Evolutionary conservation across 2,113 vertebrate genomes (phyloP).

Genomic region (Notarius quadriscutis): DNA sequence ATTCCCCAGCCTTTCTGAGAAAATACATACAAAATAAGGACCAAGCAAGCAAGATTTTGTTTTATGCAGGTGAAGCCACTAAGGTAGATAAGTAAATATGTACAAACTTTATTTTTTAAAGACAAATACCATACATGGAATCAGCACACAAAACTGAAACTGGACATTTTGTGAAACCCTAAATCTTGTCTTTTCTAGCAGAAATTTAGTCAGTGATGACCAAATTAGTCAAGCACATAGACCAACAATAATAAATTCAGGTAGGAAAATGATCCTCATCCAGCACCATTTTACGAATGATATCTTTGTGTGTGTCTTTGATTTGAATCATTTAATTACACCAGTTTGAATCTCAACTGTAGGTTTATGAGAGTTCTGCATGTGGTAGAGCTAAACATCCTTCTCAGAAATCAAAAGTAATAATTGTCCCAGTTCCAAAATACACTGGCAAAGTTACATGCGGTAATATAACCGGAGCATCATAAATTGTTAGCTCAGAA

Average conservation of each 20-base stretch:
- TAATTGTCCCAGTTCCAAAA: not conserved
- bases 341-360: not conserved
- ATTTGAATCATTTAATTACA: not conserved
- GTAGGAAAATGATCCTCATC: not conserved
- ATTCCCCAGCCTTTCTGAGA: conserved; percentile 38
- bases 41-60: conserved; percentile 2
- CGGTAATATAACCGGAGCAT: not conserved
- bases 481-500: not conserved
- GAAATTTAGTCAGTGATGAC: not conserved
- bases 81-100: not conserved
- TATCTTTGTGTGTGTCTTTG: no score
- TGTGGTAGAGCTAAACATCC: not conserved
- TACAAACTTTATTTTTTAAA: not conserved
- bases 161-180: not conserved
- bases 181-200: not conserved
- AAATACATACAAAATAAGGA: conserved; percentile 20
- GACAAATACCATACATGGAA: not conserved
- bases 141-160: not conserved
- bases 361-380: not conserved
- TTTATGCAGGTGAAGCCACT: not conserved
- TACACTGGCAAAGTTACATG: not conserved
- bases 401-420: not conserved
- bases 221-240: not conserved
- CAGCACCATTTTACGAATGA: not conserved
- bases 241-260: not conserved